A percentile compares a stretch with the other conserved stretches of the same genome.
Evolutionary conservation across 2,888 invertebrate genomes (phyloP).

Genomic region (Pocota personata): DNA sequence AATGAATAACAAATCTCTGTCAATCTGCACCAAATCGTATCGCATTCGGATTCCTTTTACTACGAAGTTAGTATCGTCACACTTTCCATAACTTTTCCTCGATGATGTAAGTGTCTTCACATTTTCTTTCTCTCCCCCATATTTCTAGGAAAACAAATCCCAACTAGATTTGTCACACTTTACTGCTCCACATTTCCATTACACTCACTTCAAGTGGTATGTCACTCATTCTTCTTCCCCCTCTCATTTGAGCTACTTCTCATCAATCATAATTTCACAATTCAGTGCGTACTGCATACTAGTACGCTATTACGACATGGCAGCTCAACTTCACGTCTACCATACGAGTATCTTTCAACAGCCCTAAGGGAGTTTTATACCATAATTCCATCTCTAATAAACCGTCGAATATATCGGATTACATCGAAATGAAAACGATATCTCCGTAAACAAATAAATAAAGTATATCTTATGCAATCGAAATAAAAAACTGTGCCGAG

Average conservation of each 20-base stretch:
- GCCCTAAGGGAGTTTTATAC: slow-evolving; percentile 17
- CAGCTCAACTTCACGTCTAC: slow-evolving; percentile 20
- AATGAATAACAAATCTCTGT: neutral
- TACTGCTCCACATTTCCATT: slow-evolving; percentile 67
- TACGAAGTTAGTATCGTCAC: neutral
- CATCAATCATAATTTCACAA: slow-evolving; percentile 66
- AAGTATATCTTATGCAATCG: slow-evolving; percentile 47
- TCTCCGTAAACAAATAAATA: slow-evolving; percentile 61
- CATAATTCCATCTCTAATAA: slow-evolving; percentile 59
- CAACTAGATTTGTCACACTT: slow-evolving; percentile 67
- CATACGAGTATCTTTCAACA: neutral
- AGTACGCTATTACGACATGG: slow-evolving; percentile 36
- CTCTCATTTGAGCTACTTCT: slow-evolving; percentile 1
- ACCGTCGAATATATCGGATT: slow-evolving; percentile 57
- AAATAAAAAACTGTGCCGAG: slow-evolving; percentile 48
- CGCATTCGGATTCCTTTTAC: neutral
- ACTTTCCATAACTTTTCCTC: slow-evolving; percentile 8
- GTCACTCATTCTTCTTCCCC: slow-evolving; percentile 21
- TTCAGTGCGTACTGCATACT: slow-evolving; percentile 58
- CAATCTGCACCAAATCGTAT: neutral
- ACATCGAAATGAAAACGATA: slow-evolving; percentile 61
- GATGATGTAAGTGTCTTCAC: slow-evolving; percentile 32
- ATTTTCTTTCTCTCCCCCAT: neutral
- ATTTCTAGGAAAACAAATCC: slow-evolving; percentile 38
- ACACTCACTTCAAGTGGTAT: slow-evolving; percentile 12